Base-by-base conservation (phyloP, 2,113 vertebrate species). In the Takifugu flavidus region DNA sequence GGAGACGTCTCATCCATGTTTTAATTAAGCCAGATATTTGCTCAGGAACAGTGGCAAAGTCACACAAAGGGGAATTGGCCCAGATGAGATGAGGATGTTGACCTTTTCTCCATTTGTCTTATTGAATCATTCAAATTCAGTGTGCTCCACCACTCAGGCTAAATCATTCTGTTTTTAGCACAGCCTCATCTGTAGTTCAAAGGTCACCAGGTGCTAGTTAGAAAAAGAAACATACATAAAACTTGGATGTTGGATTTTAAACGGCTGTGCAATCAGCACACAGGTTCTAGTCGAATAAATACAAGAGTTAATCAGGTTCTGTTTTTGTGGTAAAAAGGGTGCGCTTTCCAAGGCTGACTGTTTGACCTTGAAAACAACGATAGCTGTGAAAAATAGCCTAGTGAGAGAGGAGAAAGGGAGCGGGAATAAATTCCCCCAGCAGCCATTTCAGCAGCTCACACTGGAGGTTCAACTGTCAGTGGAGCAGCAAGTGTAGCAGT, bases 21-120 rank as follows among this genome's bases (percentile, higher is more conserved):
- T 83, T 82, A 79, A 84, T 89, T 82, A 78, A 77, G 72, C 50
- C 46, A 70, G 78, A 81, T 71, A 64, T 74, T 75, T 70, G 61
- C 55, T 52, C 39, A 28, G 28, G 52, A 66, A 65, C 45, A 51
- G 49, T 47, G 65, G 54, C 72, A 82, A 83, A 79, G 78, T 84
- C 82, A 83, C 72, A 51, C 27, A 55, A 74, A 77, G 68, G 60
- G 31, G 31, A 76, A 56, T 39, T 28, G 42, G 49, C 74, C 65
- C 59, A 62, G 68, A 49, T 52, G 63, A 59, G 49, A 77, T 55
- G 15, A 67, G 34, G 53, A 73, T 56, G 54, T 53, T 77, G 60
- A 75, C 71, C 70, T 86, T 72, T 73, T 58, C 56, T 69, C 47
- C 12, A 53, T 69, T 67, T 79, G 49, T 75, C 56, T 79, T 70